Base-by-base conservation (phyloP, 2,113 vertebrate species). In the Indicator maculatus region DNA sequence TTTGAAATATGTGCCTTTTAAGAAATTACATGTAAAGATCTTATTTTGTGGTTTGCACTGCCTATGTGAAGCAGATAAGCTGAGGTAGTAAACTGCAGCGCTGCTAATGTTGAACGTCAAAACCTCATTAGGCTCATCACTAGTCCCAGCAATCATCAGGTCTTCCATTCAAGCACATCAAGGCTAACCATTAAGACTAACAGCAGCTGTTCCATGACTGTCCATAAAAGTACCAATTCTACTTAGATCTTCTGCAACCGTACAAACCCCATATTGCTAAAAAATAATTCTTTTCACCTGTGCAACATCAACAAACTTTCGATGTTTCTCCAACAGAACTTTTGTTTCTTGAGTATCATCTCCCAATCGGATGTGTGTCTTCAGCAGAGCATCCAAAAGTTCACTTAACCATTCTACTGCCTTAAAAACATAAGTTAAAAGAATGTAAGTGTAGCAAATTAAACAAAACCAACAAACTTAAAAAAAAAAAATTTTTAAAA, bases 291-390 rank as follows among this genome's bases (percentile, higher is more conserved):
- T 86, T 96, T 93, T 95, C 95, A 99, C 99, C 99, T 99, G 99
- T 93, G 99, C 99, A 28, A 99, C 99, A 89, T 99, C 99, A 96
- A 99, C 98, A 97, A 99, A 99, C 97, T 99, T 99, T 95, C 98
- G 98, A 96, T 99, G 99, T 95, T 99, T 99, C 98, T 99, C 99
- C 98, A 99, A 90, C 94, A 99, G 98, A 94, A 98, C 98, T 98
- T 98, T 99, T 24, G 99, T 98, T 98, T 99, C 99, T 97, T 99
- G 99, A 86, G 98, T 94, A 81, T 99, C 99, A 38, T 99, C 99
- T 8, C 99, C 99, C 88, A 99, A 53, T 82, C 99, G 97, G 84
- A 99, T 98, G 28, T 99, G 99, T 33, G 99, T 99, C 97, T 99
- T 99, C 81, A 99, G 96, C 61, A 99, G 97, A 44, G 99, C 99